Conservation (phyloP, 2,797 vertebrate species). For the Masticophis lateralis region DNA sequence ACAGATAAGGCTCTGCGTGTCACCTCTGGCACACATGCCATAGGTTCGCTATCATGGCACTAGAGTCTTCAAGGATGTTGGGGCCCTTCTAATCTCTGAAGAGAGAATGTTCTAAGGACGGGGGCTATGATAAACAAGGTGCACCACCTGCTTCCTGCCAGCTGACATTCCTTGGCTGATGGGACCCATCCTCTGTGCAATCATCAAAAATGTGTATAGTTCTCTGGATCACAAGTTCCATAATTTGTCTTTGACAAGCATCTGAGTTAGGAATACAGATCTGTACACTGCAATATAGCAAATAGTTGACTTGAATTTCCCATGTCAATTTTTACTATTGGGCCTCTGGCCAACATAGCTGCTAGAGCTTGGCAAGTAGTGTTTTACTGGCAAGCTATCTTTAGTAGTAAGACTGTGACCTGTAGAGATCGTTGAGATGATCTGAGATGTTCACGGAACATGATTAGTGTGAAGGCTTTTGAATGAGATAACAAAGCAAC, state of each 20-base stretch:
- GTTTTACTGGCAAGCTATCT: not conserved
- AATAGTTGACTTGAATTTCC: constrained; percentile 16
- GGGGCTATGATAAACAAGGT: not conserved
- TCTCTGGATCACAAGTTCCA: not conserved
- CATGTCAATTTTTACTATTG: not conserved
- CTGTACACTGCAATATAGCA: not conserved
- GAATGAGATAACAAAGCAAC: not conserved
- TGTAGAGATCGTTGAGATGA: not conserved
- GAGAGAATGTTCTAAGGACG: not conserved
- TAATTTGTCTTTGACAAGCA: not conserved
- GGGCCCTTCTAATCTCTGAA: not conserved
- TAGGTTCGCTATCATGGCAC: no score
- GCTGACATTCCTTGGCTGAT: not conserved
- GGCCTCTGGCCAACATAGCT: not conserved
- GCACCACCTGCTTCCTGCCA: not conserved
- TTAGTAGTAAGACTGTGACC: not conserved
- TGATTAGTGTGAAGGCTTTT: not conserved
- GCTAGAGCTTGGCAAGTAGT: not conserved
- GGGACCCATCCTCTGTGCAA: not conserved
- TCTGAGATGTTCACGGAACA: not conserved
- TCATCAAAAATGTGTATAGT: not conserved
- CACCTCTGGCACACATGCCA: no score
- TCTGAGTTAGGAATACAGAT: not conserved
- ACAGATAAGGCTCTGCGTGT: no score
- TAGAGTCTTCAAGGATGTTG: not conserved